Percentiles rank a stretch among this genome's conserved stretches.
Evolutionary conservation across 1,140 invertebrate genomes (phyloP).

Genomic region (Formica selysi): DNA sequence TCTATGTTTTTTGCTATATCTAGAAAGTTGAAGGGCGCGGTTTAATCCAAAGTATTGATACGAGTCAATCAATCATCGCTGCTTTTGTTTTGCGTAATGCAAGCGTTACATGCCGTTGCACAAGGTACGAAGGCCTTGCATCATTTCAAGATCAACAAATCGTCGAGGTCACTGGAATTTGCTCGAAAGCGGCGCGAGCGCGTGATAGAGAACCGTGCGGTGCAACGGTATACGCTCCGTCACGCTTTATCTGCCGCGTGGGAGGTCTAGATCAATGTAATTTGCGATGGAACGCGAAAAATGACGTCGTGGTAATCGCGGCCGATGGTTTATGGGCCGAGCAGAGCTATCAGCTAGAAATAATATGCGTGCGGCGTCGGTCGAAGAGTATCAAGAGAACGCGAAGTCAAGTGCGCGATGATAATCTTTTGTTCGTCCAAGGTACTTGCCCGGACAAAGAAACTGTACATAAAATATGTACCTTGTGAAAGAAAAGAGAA

Average conservation of each 20-base stretch:
- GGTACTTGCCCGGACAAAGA: conserved; percentile 30
- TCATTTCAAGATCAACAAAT: conserved; percentile 43
- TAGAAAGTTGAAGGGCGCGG: background rate
- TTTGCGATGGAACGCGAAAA: conserved; percentile 51
- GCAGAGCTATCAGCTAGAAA: conserved; percentile 53
- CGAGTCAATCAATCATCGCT: background rate
- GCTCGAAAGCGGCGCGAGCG: conserved; percentile 38
- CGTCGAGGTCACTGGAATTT: conserved; percentile 25
- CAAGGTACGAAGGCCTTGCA: conserved; percentile 10
- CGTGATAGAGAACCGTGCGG: conserved; percentile 9
- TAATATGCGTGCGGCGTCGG: conserved; percentile 58
- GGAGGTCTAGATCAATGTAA: conserved; percentile 55
- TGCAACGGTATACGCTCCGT: background rate
- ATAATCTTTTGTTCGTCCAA: conserved; percentile 37
- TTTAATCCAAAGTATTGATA: conserved; percentile 3
- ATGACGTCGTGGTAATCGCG: conserved; percentile 41
- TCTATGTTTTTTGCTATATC: background rate
- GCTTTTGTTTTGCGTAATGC: background rate
- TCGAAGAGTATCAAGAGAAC: conserved; percentile 2
- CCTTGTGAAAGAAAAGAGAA: background rate
- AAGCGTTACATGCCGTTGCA: conserved; percentile 5
- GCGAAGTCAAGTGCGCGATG: conserved; percentile 57
- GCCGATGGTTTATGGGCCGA: conserved; percentile 45
- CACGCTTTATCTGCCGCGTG: conserved; percentile 37
- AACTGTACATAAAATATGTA: conserved; percentile 34